phyloP scores from a whole-genome alignment of 2,888 invertebrate species.

The Idaea aversata region DNA sequence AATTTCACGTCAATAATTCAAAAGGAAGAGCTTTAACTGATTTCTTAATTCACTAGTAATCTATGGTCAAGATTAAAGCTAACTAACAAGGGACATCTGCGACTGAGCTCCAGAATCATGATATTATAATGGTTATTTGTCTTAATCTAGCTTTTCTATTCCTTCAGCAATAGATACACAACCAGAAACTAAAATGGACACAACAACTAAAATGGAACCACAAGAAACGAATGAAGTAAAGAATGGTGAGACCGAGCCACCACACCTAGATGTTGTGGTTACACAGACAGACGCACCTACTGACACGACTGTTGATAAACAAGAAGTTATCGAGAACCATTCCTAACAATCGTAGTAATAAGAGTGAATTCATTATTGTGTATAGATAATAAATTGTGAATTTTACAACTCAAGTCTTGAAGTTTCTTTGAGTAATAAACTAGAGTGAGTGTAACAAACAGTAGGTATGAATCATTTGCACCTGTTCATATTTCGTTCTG shows the following conservation, averaged over 20 bases:
- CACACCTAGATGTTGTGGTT: slow-evolving; percentile 8
- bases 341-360: slow-evolving; percentile 34
- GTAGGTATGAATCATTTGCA: too few relatives aligned
- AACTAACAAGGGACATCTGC: too few relatives aligned
- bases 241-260: slow-evolving; percentile 12
- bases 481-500: too few relatives aligned
- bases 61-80: too few relatives aligned
- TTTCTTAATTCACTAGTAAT: too few relatives aligned
- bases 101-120: too few relatives aligned
- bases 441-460: too few relatives aligned
- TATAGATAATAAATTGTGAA: slow-evolving; percentile 21
- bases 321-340: slow-evolving; percentile 27
- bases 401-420: slow-evolving; percentile 10
- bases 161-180: slow-evolving; percentile 27
- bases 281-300: slow-evolving; percentile 6
- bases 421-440: not conserved
- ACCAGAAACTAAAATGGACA: slow-evolving; percentile 38
- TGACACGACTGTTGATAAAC: slow-evolving; percentile 13
- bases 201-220: slow-evolving; percentile 13
- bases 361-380: not conserved
- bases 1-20: too few relatives aligned
- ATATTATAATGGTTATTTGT: slow-evolving; percentile 15
- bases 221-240: not conserved
- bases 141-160: not conserved
- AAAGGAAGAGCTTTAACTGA: too few relatives aligned